Conservation (phyloP, 2,888 invertebrate genomes). For the Papilio gigon region DNA sequence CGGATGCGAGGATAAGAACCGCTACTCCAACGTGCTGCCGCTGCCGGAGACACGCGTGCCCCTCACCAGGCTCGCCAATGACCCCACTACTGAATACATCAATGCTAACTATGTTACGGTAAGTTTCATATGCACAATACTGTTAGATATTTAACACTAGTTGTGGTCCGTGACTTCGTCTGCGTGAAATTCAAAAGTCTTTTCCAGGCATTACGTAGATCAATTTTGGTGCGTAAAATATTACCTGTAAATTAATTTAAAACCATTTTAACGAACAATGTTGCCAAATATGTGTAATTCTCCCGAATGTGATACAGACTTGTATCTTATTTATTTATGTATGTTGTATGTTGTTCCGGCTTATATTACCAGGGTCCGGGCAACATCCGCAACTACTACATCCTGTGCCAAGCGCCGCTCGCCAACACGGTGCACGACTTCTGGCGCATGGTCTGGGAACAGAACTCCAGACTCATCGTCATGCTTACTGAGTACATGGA, state of each 20-base stretch:
- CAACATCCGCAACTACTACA: slow-evolving; percentile 91
- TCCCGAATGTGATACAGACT: no score
- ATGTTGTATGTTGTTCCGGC: no score
- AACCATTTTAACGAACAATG: no score
- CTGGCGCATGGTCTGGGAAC: slow-evolving; percentile 98
- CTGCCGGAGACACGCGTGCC: slow-evolving; percentile 94
- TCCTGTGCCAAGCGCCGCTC: slow-evolving; percentile 95
- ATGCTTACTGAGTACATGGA: slow-evolving; percentile 96
- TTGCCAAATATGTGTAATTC: no score
- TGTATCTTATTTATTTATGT: no score
- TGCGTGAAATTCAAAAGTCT: no score
- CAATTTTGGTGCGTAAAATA: no score
- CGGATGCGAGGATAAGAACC: slow-evolving; percentile 94
- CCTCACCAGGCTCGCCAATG: slow-evolving; percentile 86
- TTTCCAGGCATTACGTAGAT: no score
- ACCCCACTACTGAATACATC: slow-evolving; percentile 93
- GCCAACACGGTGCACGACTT: slow-evolving; percentile 93
- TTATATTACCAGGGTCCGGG: slow-evolving; percentile 97
- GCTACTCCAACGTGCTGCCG: slow-evolving; percentile 97
- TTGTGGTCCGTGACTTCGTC: no score
- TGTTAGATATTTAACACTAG: no score
- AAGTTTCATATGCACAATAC: slow-evolving; percentile 61
- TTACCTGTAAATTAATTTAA: no score
- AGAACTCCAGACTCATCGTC: slow-evolving; percentile 92
- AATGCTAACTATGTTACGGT: slow-evolving; percentile 97